A percentile compares a stretch with the other conserved stretches of the same genome.
These are phyloP conservation scores for Toxotes jaculatrix DNA, from an alignment of 2,113 vertebrate genomes.

Conservation along the genomic window DNA sequence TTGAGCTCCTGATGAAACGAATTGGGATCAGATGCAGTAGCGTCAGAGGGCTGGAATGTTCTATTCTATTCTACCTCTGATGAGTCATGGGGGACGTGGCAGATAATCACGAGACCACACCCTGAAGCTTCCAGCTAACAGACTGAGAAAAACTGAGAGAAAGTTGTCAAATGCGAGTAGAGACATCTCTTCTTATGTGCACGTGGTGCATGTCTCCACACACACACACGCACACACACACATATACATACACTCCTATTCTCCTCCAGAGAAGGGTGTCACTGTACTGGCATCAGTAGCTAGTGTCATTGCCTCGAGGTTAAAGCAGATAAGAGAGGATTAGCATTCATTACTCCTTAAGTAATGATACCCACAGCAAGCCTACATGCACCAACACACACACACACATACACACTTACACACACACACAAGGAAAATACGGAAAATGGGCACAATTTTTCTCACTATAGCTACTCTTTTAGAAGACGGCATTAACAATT, in stretches of 20 bases:
- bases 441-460: background rate
- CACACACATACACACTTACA: slow-evolving; percentile 6
- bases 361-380: slow-evolving; percentile 60
- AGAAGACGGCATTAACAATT: slow-evolving; percentile 15
- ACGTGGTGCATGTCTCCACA: slow-evolving; percentile 2
- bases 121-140: slow-evolving; percentile 40
- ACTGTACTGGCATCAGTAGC: slow-evolving; percentile 63
- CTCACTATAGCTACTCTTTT: slow-evolving; percentile 2
- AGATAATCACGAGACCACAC: slow-evolving; percentile 58
- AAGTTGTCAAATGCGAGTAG: slow-evolving; percentile 31
- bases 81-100: slow-evolving; percentile 66
- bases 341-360: slow-evolving; percentile 81
- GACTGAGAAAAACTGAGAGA: slow-evolving; percentile 18
- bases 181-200: slow-evolving; percentile 40
- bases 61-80: slow-evolving; percentile 59
- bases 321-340: slow-evolving; percentile 82
- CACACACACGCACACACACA: slow-evolving; percentile 14
- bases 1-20: slow-evolving; percentile 26
- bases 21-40: slow-evolving; percentile 50
- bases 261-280: slow-evolving; percentile 52
- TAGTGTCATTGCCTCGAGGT: slow-evolving; percentile 76
- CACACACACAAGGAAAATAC: background rate
- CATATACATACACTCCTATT: slow-evolving; percentile 36
- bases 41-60: slow-evolving; percentile 71
- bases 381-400: slow-evolving; percentile 23